Base-by-base conservation (phyloP, 2,888 invertebrate genomes). In the Hartigia nigra region DNA sequence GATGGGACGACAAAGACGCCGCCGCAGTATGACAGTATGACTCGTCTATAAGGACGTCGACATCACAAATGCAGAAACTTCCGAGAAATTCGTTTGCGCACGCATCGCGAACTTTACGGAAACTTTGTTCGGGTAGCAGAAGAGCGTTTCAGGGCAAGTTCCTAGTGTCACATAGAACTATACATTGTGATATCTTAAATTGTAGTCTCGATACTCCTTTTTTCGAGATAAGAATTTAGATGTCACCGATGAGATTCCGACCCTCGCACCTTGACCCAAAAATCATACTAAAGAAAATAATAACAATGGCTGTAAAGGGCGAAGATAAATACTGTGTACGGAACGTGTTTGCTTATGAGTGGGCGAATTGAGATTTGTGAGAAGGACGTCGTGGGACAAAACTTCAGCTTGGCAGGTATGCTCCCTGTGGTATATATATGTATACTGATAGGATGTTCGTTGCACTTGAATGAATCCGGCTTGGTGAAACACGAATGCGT, bases 261-360 rank as follows among this genome's bases (percentile, higher is more conserved):
- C 2, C 0, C 23, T 23, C 9, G 2, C 23, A 9, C 23, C 55
- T 55, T 55, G 55, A 55, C 23, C 55, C 55, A 55, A 55, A 55
- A 55, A 23, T 55, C 55, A 55, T 55, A 55, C 55, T 23, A 55
- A 55, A 23, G 14, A 55, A 9, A 55, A 55, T 55, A 55, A 55
- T 55, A 55, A 55, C 55, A 55, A 55, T 55, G 23, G 55, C 55
- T 23, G 5, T 55, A 55, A 55, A 23, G 55, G 23, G 9, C 55
- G 55, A 55, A 55, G 9, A 55, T 31, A 72, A 31, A 72, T 72
- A 72, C 72, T 37, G 55, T n/a, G 34, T 75, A 70, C 75, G 70
- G 76, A 81, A 81, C 78, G 79, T 81, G 76, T 80, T 82, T 77
- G 78, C 69, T 77, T 76, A 78, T 70, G 76, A 81, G 81, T 80